phyloP scores from a whole-genome alignment of 2,113 vertebrate genomes.

The Psittacula cyanocephala region DNA sequence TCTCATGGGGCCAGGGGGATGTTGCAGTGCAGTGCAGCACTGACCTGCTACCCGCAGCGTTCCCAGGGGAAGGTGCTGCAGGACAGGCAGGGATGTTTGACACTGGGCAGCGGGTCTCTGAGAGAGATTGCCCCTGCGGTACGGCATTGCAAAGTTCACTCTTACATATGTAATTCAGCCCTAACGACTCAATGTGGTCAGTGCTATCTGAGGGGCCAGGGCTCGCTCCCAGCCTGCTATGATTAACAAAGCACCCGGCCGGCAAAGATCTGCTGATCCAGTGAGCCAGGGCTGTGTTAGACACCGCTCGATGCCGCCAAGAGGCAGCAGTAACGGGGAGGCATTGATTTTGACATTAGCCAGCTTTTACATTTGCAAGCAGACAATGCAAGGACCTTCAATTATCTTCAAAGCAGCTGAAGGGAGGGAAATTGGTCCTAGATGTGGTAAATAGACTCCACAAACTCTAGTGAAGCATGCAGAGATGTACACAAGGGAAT shows the following conservation, averaged over 20 bases:
- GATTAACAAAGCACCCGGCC: slow-evolving; percentile 61
- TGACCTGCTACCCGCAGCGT: accelerated
- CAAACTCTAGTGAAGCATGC: slow-evolving; percentile 70
- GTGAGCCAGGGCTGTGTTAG: background rate
- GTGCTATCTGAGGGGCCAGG: slow-evolving; percentile 22
- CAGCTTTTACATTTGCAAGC: slow-evolving; percentile 74
- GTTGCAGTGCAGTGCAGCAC: background rate
- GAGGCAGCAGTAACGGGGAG: slow-evolving; percentile 64
- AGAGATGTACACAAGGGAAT: slow-evolving; percentile 41
- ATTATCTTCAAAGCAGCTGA: slow-evolving; percentile 81
- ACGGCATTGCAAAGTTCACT: background rate
- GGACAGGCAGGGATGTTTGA: background rate
- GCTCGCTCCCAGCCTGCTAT: slow-evolving; percentile 29
- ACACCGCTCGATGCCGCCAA: background rate
- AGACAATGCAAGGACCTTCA: slow-evolving; percentile 78
- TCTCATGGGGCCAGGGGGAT: accelerated
- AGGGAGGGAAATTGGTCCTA: slow-evolving; percentile 81
- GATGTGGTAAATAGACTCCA: slow-evolving; percentile 81
- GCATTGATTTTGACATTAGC: slow-evolving; percentile 78
- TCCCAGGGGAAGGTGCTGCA: background rate
- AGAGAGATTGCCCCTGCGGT: accelerated
- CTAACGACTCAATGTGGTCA: slow-evolving; percentile 35
- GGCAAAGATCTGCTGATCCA: slow-evolving; percentile 39
- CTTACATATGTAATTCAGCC: slow-evolving; percentile 60
- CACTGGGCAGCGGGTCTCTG: accelerated